Evolutionary conservation across 2,888 invertebrate species (phyloP), one percentile per base, ranked within the genome.

Genomic region (Physocephala rufipes): DNA sequence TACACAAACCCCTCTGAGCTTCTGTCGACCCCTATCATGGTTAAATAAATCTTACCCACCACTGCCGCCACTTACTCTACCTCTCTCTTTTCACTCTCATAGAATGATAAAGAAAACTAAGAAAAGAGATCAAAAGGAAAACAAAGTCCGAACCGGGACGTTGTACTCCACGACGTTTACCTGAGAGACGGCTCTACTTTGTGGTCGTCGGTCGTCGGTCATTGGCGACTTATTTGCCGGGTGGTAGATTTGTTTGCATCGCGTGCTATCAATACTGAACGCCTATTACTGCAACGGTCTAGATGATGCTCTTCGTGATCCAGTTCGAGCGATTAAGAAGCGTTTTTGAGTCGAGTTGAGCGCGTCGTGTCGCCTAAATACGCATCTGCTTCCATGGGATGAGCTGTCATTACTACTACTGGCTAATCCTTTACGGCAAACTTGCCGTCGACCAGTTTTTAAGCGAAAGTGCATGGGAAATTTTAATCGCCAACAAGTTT

Each of bases 251-350:
- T 68, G n/a, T 19, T 68, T 21, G n/a, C 64, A n/a, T 19, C n/a
- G 19, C 58, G 9, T 71, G 65, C 74, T 36, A 9, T 36, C 77
- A 36, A n/a, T 21, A 30, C 19, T 71, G 71, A 80, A 75, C 71
- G 78, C 85, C 85, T 85, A 81, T 73, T 84, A 81, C 78, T 79
- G 82, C 83, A 82, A 84, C 85, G 85, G 85, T 85, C 85, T 85
- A 85, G 84, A 85, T 85, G 85, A 85, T 85, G 85, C 85, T 85
- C 85, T 85, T 80, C 76, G 79, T 84, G 85, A 85, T 85, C 85
- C 83, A 85, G 84, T 85, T 85, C 81, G 78, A 76, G 76, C 78
- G 78, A 76, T 78, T 77, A 75, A 78, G 78, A 78, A 72, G 79
- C 79, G 77, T 77, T 36, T 36, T 9, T n/a, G n/a, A n/a, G 36